These are phyloP conservation scores for Catagonus wagneri DNA, from an alignment of 2,113 vertebrate genomes.

Conservation along the genomic window DNA sequence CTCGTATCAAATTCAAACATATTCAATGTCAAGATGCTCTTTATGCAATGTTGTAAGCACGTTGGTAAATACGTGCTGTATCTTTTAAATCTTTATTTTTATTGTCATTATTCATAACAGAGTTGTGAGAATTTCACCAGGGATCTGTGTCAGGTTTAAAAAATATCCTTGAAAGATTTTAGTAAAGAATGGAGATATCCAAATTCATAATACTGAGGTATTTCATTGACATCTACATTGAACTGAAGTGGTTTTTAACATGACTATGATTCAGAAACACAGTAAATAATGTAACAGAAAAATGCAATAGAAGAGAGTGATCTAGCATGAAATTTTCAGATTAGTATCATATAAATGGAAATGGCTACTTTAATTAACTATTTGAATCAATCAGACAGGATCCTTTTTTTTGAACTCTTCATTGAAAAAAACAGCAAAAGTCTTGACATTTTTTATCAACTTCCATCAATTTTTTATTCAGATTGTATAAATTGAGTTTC, in stretches of 20 bases:
- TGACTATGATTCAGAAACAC: neutral
- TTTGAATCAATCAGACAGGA: neutral
- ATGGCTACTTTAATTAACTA: slow-evolving; percentile 4
- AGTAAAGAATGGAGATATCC: slow-evolving; percentile 9
- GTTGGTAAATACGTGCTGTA: slow-evolving; percentile 51
- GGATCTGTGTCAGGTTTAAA: slow-evolving; percentile 49
- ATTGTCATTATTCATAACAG: slow-evolving; percentile 48
- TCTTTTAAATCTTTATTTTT: slow-evolving; percentile 68
- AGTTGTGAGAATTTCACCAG: slow-evolving; percentile 54
- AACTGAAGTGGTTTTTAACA: neutral
- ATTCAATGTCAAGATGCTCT: slow-evolving; percentile 61
- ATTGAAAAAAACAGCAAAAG: neutral
- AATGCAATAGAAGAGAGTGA: neutral
- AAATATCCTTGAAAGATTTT: slow-evolving; percentile 59
- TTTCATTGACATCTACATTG: slow-evolving; percentile 50
- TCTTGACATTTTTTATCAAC: neutral
- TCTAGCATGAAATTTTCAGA: neutral
- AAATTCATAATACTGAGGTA: neutral
- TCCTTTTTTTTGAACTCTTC: neutral
- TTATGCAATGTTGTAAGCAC: slow-evolving; percentile 17
- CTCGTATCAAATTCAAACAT: neutral
- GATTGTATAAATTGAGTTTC: neutral
- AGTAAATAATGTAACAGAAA: neutral
- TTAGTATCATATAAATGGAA: neutral
- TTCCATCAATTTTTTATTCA: slow-evolving; percentile 1